A percentile compares a stretch with the other conserved stretches of the same genome.
Evolutionary conservation across 2,888 invertebrate genomes (phyloP).

Genomic region (Rhaphigaster nebulosa): DNA sequence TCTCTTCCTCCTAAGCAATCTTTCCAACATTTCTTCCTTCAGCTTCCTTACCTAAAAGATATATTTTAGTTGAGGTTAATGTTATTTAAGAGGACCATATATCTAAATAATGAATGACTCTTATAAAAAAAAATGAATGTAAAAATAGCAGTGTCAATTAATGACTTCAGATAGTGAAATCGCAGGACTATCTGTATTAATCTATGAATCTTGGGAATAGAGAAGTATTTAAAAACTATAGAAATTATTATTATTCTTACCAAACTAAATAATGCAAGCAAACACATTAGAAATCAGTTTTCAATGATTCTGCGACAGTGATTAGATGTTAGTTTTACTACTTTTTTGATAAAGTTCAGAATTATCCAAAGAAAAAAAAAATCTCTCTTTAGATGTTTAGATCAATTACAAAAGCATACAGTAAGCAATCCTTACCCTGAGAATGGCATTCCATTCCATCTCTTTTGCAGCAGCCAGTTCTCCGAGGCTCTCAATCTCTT

Average conservation of each 20-base stretch:
- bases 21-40: constrained; percentile 84
- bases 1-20: constrained; percentile 78
- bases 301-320: too few relatives aligned
- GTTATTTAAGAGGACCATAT: too few relatives aligned
- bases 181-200: too few relatives aligned
- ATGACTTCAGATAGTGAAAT: too few relatives aligned
- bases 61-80: neutral
- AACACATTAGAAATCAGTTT: too few relatives aligned
- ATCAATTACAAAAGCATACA: too few relatives aligned
- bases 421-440: constrained; percentile 70
- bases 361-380: neutral
- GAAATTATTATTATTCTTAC: too few relatives aligned
- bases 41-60: constrained; percentile 76
- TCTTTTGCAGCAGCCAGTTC: constrained; percentile 85
- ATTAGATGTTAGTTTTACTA: neutral
- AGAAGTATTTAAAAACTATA: too few relatives aligned
- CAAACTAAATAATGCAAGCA: too few relatives aligned
- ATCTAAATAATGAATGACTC: neutral
- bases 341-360: neutral
- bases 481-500: constrained; percentile 75
- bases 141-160: neutral
- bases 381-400: neutral
- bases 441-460: constrained; percentile 87
- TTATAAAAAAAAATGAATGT: neutral
- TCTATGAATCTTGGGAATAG: too few relatives aligned